phyloP scores from a whole-genome alignment of 2,113 vertebrate species.

The Cairina moschata region DNA sequence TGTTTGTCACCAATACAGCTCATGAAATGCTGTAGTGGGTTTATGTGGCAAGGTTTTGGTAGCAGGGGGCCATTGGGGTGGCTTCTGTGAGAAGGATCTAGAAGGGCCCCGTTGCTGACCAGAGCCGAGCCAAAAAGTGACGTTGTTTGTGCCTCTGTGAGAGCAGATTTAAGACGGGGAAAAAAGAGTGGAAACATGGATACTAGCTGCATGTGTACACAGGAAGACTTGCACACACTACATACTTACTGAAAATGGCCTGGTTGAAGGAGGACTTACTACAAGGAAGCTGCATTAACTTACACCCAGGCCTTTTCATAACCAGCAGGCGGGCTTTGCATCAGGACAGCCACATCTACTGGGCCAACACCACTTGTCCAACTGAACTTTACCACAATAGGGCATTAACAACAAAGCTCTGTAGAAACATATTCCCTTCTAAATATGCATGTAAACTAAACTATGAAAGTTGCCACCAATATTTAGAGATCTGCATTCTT shows the following conservation, averaged over 20 bases:
- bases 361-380: not conserved
- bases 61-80: no score
- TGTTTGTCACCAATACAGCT: not conserved
- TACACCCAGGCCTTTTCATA: not conserved
- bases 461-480: not conserved
- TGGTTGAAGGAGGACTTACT: not conserved
- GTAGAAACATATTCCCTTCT: not conserved
- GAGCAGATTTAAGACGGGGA: no score
- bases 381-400: not conserved
- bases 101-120: no score
- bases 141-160: no score
- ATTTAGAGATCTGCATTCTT: not conserved
- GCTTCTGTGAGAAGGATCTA: no score
- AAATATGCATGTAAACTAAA: not conserved
- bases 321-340: fast-evolving
- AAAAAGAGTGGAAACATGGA: not conserved
- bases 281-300: not conserved
- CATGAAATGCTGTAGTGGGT: not conserved
- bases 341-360: not conserved
- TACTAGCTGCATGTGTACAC: not conserved
- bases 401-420: not conserved
- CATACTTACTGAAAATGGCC: not conserved
- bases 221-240: not conserved
- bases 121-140: no score
- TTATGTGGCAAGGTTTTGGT: no score